Evolutionary conservation across 64 coral and sea anemone species (phyloP).

Genomic region (Hydrozoanthus tunicans): DNA sequence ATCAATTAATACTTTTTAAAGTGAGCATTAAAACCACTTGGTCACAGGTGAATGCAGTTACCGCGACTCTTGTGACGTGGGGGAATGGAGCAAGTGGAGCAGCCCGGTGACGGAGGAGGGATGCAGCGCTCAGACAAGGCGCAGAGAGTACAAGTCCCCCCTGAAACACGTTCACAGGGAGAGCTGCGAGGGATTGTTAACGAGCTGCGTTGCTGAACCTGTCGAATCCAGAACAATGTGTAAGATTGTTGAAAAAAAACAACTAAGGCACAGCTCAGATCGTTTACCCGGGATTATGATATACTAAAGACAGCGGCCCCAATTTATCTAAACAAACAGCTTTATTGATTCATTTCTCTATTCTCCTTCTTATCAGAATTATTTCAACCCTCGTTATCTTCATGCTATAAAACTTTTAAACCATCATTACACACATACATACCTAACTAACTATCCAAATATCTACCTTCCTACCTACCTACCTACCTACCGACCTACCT

Average conservation of each 20-base stretch:
- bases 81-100: slow-evolving; percentile 38
- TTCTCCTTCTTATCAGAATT: too few species aligned
- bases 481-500: too few species aligned
- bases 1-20: neutral
- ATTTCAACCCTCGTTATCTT: too few species aligned
- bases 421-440: too few species aligned
- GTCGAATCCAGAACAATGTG: slow-evolving; percentile 44
- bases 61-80: slow-evolving; percentile 37
- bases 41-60: slow-evolving; percentile 24
- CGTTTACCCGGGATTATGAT: too few species aligned
- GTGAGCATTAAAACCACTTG: neutral
- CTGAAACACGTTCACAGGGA: slow-evolving; percentile 42
- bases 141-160: slow-evolving; percentile 24
- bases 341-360: too few species aligned
- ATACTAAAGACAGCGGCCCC: too few species aligned
- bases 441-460: too few species aligned
- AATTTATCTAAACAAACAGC: too few species aligned
- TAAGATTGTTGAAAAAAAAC: neutral
- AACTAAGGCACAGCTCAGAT: too few species aligned
- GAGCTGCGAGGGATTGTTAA: slow-evolving; percentile 19
- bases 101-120: neutral
- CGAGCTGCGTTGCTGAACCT: slow-evolving; percentile 17
- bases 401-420: too few species aligned
- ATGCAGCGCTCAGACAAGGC: neutral
- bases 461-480: too few species aligned